Evolutionary conservation across 2,797 vertebrate genomes (phyloP).

Genomic region (Cryptoprocta ferox): DNA sequence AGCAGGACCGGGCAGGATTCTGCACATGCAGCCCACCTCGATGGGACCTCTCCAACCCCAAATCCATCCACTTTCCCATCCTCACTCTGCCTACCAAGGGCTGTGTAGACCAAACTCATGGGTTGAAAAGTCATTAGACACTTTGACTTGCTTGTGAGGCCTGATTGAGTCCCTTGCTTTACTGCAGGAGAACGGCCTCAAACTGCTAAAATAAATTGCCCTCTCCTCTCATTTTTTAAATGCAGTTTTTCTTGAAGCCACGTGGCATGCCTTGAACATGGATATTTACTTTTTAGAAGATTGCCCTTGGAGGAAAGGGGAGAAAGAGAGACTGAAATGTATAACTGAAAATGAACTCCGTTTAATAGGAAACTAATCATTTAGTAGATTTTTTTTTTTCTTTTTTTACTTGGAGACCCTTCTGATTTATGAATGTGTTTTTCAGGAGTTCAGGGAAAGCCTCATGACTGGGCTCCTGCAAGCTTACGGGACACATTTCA

Average conservation of each 20-base stretch:
- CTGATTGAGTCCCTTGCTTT: not conserved
- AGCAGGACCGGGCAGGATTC: not conserved
- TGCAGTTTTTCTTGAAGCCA: not conserved
- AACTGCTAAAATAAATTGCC: not conserved
- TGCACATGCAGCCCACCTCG: accelerated
- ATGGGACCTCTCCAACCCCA: not conserved
- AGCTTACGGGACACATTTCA: not conserved
- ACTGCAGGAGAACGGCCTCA: not conserved
- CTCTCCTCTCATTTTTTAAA: not conserved
- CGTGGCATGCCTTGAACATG: not conserved
- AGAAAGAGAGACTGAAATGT: not conserved
- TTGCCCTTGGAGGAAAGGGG: not conserved
- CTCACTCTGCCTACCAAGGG: not conserved
- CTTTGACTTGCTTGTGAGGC: not conserved
- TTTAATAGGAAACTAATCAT: not conserved
- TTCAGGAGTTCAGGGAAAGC: not conserved
- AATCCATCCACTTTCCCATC: not conserved
- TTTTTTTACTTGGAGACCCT: not conserved
- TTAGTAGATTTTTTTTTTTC: slow-evolving; percentile 1
- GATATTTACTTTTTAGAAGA: slow-evolving; percentile 2
- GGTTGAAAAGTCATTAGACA: not conserved
- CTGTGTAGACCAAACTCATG: not conserved
- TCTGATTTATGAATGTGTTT: not conserved
- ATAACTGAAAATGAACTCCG: not conserved
- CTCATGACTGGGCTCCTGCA: not conserved